These are phyloP conservation scores for Pseudochromis fuscus DNA, from an alignment of 2,797 vertebrate species.

Conservation along the genomic window DNA sequence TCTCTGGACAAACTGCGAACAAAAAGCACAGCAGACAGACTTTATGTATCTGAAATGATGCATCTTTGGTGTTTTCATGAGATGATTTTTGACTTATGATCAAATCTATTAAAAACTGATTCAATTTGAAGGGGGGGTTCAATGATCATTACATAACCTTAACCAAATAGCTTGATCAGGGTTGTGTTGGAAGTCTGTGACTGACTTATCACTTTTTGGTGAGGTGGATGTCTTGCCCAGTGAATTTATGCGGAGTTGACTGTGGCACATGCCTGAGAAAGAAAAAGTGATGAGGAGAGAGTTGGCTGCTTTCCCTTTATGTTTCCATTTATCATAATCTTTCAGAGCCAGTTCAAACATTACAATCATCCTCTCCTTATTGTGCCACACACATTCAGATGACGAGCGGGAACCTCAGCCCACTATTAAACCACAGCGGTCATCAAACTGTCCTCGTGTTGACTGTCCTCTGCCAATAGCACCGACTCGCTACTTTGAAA, in stretches of 20 bases:
- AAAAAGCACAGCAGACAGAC: not conserved
- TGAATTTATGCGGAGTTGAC: not conserved
- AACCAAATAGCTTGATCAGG: not conserved
- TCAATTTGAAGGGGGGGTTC: too few relatives aligned
- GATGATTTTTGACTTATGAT: not conserved
- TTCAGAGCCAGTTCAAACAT: constrained; percentile 53
- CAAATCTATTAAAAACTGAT: not conserved
- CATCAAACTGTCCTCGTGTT: constrained; percentile 21
- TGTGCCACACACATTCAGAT: constrained; percentile 39
- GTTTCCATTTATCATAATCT: constrained; percentile 21
- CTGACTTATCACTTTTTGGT: too few relatives aligned
- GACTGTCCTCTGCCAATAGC: constrained; percentile 41
- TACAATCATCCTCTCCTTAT: constrained; percentile 28
- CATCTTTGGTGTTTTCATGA: too few relatives aligned
- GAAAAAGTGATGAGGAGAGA: constrained; percentile 22
- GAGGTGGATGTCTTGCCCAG: not conserved
- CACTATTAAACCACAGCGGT: constrained; percentile 32
- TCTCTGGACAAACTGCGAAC: not conserved
- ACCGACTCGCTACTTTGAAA: constrained; percentile 52
- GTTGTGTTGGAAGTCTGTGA: too few relatives aligned
- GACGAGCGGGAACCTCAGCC: constrained; percentile 22
- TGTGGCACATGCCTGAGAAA: constrained; percentile 11
- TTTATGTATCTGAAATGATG: not conserved
- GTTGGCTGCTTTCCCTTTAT: constrained; percentile 23
- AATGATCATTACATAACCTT: constrained; percentile 1